A percentile compares a stretch with the other conserved stretches of the same genome.
These are phyloP conservation scores for Chrysotoxum bicinctum DNA, from an alignment of 2,888 invertebrate species.

Conservation along the genomic window DNA sequence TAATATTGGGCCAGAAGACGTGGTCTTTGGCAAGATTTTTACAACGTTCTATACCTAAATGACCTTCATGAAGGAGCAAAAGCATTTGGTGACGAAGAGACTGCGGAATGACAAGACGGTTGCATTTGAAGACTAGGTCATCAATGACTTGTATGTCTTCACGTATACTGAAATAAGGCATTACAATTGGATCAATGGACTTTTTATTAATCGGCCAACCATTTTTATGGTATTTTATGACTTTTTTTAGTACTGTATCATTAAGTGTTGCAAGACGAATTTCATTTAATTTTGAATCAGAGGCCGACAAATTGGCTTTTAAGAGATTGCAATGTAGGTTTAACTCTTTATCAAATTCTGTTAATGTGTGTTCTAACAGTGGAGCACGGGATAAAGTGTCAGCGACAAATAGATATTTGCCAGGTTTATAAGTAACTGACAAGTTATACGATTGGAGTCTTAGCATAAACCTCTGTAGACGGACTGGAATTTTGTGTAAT, in stretches of 20 bases:
- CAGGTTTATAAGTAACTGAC: constrained; percentile 56
- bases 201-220: neutral
- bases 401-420: constrained; percentile 61
- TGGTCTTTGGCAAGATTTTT: constrained; percentile 39
- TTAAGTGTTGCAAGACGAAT: neutral
- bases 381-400: constrained; percentile 82
- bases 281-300: constrained; percentile 10
- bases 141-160: constrained; percentile 36
- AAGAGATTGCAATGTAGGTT: constrained; percentile 30
- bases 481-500: constrained; percentile 53
- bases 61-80: neutral
- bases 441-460: constrained; percentile 59
- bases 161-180: constrained; percentile 42
- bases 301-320: neutral
- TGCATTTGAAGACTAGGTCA: constrained; percentile 59
- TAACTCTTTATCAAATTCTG: neutral
- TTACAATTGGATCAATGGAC: neutral
- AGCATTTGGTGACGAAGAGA: neutral
- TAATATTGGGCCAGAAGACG: constrained; percentile 12
- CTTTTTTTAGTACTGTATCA: neutral
- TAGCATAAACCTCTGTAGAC: constrained; percentile 61
- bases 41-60: too few relatives aligned
- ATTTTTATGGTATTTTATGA: constrained; percentile 1
- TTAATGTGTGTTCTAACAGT: neutral
- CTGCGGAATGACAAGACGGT: constrained; percentile 68